Conservation (phyloP, 2,113 vertebrate species). For the Hemichromis elongatus region DNA sequence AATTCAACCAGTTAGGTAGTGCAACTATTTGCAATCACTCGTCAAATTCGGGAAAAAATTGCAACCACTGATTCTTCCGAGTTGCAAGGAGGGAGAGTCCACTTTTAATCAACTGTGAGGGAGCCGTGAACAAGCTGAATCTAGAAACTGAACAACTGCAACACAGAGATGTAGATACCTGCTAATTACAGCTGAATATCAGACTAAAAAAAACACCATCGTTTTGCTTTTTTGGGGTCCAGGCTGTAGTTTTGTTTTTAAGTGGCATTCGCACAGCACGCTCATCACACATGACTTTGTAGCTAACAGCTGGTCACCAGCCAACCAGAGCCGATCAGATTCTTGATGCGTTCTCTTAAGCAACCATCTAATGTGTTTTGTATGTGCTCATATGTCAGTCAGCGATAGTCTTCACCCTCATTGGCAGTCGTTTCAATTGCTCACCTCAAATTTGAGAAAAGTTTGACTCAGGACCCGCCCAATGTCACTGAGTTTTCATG, state of each 20-base stretch:
- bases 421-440: not conserved
- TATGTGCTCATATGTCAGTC: fast-evolving
- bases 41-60: not conserved
- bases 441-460: not conserved
- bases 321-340: fast-evolving
- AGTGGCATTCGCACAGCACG: not conserved
- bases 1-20: not conserved
- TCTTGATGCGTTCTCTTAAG: not conserved
- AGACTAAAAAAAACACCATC: not conserved
- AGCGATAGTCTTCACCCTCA: not conserved
- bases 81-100: fast-evolving
- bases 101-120: fast-evolving
- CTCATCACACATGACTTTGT: fast-evolving
- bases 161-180: not conserved
- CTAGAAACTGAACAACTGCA: fast-evolving
- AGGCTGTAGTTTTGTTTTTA: not conserved
- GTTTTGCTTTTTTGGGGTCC: not conserved
- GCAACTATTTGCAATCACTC: not conserved
- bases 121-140: not conserved
- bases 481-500: not conserved
- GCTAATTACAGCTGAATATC: not conserved
- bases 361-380: not conserved
- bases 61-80: not conserved
- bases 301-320: not conserved
- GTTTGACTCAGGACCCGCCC: not conserved